A percentile compares a stretch with the other conserved stretches of the same genome.
Evolutionary conservation across 2,888 invertebrate species (phyloP).

Genomic region (Rugalucina vietnamica): DNA sequence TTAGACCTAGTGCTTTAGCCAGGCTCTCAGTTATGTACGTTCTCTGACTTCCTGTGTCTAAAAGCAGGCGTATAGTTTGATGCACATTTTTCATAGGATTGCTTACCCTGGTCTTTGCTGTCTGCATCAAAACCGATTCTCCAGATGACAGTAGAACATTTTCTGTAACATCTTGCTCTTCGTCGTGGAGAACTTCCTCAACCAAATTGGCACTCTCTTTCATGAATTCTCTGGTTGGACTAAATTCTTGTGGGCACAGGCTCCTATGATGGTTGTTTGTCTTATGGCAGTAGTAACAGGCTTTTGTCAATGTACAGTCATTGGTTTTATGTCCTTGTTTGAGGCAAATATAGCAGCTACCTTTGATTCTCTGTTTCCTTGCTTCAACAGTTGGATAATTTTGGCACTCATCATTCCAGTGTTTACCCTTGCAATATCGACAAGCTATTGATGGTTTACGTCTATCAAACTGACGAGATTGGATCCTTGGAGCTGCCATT

Average conservation of each 20-base stretch:
- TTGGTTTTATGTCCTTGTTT: constrained; percentile 1
- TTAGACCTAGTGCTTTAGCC: not conserved
- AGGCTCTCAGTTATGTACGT: constrained; percentile 23
- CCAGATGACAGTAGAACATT: constrained; percentile 32
- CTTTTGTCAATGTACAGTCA: not conserved
- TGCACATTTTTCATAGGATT: constrained; percentile 6
- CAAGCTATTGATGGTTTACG: not conserved
- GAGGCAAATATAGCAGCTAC: constrained; percentile 12
- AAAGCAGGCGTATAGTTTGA: not conserved
- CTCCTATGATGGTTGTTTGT: not conserved
- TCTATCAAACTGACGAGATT: not conserved
- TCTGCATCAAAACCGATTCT: constrained; percentile 35
- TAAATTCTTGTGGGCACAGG: not conserved
- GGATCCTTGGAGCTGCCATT: not conserved
- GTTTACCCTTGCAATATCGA: constrained; percentile 1
- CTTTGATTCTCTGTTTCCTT: not conserved
- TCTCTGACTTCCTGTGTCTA: constrained; percentile 34
- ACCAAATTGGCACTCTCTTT: not conserved
- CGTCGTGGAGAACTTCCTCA: not conserved
- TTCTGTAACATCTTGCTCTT: not conserved
- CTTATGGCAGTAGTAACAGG: not conserved
- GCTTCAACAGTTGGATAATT: not conserved
- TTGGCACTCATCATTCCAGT: constrained; percentile 16
- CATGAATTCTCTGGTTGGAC: too few species aligned
- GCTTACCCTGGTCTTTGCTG: constrained; percentile 9